Evolutionary conservation across 2,888 invertebrate genomes (phyloP).

Genomic region (Protonemura montana): DNA sequence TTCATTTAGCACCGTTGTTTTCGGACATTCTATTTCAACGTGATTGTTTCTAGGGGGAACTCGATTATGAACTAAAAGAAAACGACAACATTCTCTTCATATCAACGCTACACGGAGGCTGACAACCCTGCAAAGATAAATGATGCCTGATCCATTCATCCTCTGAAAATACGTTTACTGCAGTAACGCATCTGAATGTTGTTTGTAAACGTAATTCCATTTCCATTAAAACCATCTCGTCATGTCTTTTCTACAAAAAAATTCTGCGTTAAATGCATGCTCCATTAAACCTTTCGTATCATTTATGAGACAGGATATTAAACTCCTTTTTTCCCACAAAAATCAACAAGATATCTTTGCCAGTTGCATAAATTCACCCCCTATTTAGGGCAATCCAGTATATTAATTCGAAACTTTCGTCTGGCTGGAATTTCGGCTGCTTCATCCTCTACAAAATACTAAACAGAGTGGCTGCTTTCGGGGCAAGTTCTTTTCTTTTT

Average conservation of each 20-base stretch:
- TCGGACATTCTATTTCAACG: not conserved
- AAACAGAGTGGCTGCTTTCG: not conserved
- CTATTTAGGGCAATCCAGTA: conserved; percentile 1
- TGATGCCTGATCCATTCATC: not conserved
- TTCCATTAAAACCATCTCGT: conserved; percentile 1
- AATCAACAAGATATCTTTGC: conserved; percentile 28
- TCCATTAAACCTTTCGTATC: conserved; percentile 12
- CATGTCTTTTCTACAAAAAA: not conserved
- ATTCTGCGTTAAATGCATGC: not conserved
- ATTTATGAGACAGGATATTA: conserved; percentile 29
- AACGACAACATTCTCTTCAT: conserved; percentile 81
- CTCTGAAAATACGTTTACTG: not conserved
- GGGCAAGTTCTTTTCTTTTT: not conserved
- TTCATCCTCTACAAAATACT: not conserved
- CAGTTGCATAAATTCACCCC: conserved; percentile 21
- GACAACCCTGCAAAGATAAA: conserved; percentile 52
- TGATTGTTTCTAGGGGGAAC: conserved; percentile 66
- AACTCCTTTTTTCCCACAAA: conserved; percentile 17
- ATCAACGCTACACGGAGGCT: conserved; percentile 86
- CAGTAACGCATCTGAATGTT: not conserved
- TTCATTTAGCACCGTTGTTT: not conserved
- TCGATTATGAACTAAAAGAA: conserved; percentile 72
- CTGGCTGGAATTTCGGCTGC: not conserved
- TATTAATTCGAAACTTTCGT: conserved; percentile 25
- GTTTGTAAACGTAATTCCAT: conserved; percentile 4